Percentiles rank a stretch among this genome's conserved stretches.
Evolutionary conservation across 1,140 invertebrate species (phyloP).

Genomic region (Pseudomyrmex pallidus): DNA sequence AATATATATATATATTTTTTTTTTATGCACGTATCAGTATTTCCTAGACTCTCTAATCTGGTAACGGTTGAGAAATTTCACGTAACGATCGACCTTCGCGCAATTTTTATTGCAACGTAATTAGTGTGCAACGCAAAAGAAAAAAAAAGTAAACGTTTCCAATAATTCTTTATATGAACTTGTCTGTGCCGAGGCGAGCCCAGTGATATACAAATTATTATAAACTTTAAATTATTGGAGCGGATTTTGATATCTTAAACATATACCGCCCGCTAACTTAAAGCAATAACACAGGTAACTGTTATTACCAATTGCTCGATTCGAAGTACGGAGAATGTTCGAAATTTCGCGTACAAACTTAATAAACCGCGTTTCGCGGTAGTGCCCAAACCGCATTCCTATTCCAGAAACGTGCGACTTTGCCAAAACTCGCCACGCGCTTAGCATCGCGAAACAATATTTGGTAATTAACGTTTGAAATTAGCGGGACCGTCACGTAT

Average conservation of each 20-base stretch:
- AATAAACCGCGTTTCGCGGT: not conserved
- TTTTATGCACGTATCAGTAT: not conserved
- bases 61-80: conserved; percentile 5
- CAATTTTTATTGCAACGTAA: conserved; percentile 12
- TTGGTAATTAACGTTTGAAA: conserved; percentile 35
- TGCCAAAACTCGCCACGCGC: conserved; percentile 16
- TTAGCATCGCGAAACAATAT: conserved; percentile 33
- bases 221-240: not conserved
- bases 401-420: conserved; percentile 50
- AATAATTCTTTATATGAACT: too few species aligned
- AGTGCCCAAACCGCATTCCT: conserved; percentile 12
- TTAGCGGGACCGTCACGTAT: not conserved
- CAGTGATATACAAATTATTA: too few species aligned
- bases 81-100: not conserved
- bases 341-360: conserved; percentile 44
- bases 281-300: conserved; percentile 6
- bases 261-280: too few species aligned
- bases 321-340: not conserved
- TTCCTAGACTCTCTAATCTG: not conserved
- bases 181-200: too few species aligned
- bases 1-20: not conserved
- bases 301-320: conserved; percentile 37
- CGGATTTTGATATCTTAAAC: not conserved
- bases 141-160: too few species aligned
- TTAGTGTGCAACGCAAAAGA: not conserved